Base-by-base conservation (phyloP, 2,888 invertebrate species). In the Fragum fragum region DNA sequence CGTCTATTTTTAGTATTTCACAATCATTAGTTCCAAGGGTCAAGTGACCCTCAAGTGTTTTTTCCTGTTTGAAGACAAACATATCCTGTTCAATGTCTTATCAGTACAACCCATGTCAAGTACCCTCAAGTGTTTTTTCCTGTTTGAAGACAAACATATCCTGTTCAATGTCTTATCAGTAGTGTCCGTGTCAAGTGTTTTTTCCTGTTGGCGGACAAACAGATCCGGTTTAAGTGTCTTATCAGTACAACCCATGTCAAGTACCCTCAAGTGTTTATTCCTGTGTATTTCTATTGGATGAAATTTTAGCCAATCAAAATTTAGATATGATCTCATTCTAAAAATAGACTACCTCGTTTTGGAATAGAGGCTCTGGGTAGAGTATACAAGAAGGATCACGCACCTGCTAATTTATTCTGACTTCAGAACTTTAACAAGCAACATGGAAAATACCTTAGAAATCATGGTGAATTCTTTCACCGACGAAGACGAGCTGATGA, bases 371-470 rank as follows among this genome's bases (percentile, higher is more conserved):
- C 59, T 59, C 59, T 59, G 59, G n/a, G n/a, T n/a, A 63, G 53
- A 52, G 71, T 71, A 55, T 71, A 32, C 53, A 71, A 71, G 71
- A 71, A 36, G 28, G 47, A 5, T 21, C 32, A 14, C 32, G 29
- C 14, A 26, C 28, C 6, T 21, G n/a, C 21, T 26, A 18, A 1
- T 16, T 73, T 57, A 59, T 59, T 73, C 59, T 73, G 39, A 73
- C 9, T 36, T 59, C 47, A 36, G 73, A 73, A 36, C n/a, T 73
- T 18, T 23, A 52, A 73, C 42, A 16, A 47, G 7, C 73, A 73
- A 73, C 73, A 63, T 73, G 73, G 73, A 61, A 63, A 63, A 42
- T 73, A 18, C 29, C 11, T 57, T 57, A 2, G 69, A 75, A n/a
- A 75, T 18, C 14, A 36, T 66, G 59, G 42, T 75, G 21, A 68